Conservation (phyloP, 2,888 invertebrate species). For the Scaptodrosophila latifasciaeformis region DNA sequence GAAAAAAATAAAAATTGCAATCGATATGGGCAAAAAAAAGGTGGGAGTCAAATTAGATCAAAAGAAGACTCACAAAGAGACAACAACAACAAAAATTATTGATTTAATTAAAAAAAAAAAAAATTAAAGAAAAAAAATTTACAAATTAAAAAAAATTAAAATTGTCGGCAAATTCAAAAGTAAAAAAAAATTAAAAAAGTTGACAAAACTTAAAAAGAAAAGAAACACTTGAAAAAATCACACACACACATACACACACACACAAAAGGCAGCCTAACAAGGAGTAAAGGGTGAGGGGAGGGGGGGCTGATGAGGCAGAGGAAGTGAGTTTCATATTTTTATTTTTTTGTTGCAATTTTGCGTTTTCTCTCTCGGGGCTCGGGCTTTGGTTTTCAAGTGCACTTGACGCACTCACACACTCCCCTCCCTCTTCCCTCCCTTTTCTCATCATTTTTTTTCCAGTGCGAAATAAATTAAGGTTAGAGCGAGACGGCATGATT, state of each 20-base stretch:
- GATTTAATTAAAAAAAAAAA: too few species aligned
- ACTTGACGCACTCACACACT: constrained; percentile 66
- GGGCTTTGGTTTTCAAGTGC: constrained; percentile 46
- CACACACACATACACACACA: too few species aligned
- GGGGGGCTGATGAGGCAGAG: not conserved
- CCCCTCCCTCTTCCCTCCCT: too few species aligned
- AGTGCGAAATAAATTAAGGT: constrained; percentile 5
- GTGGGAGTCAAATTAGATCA: not conserved
- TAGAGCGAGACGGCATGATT: constrained; percentile 16
- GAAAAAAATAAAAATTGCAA: constrained; percentile 41
- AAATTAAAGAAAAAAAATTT: too few species aligned
- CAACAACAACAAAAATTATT: too few species aligned
- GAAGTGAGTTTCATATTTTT: too few species aligned
- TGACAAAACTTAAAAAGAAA: not conserved
- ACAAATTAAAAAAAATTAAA: too few species aligned
- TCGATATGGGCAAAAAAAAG: constrained; percentile 46
- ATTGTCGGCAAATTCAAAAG: too few species aligned
- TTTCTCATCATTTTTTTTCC: too few species aligned
- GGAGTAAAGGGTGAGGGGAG: not conserved
- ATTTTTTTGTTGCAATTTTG: constrained; percentile 51
- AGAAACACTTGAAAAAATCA: constrained; percentile 8
- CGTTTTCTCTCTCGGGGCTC: constrained; percentile 31
- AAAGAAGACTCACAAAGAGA: not conserved
- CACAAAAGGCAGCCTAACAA: constrained; percentile 1
- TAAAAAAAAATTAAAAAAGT: not conserved